These are phyloP conservation scores for Heliocidaris tuberculata DNA, from an alignment of 35 echinoderm and acorn worm genomes.

Conservation along the genomic window DNA sequence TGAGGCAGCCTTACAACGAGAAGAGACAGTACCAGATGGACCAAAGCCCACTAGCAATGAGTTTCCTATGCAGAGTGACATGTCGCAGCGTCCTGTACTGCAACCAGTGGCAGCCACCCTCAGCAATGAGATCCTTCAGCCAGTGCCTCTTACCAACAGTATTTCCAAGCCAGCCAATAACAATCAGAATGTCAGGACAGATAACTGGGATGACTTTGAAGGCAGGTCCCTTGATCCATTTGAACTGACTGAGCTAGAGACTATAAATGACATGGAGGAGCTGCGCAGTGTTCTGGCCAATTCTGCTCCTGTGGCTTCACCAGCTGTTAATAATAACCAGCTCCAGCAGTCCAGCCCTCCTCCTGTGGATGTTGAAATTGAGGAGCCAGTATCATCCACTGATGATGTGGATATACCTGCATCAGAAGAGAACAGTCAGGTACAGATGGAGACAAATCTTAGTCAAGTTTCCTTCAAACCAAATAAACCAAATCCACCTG, in stretches of 20 bases:
- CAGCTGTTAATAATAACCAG: background rate
- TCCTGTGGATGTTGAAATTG: background rate
- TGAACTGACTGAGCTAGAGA: slow-evolving; percentile 91
- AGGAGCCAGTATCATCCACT: background rate
- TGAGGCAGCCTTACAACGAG: slow-evolving; percentile 46
- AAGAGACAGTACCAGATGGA: slow-evolving; percentile 34
- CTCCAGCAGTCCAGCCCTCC: slow-evolving; percentile 12
- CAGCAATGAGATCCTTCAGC: slow-evolving; percentile 45
- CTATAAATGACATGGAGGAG: slow-evolving; percentile 93
- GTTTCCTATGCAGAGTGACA: slow-evolving; percentile 8
- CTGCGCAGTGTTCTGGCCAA: slow-evolving; percentile 73
- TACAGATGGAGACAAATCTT: background rate
- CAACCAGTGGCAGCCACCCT: slow-evolving; percentile 43
- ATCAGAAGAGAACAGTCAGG: slow-evolving; percentile 15
- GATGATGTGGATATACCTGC: background rate
- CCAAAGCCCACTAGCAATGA: background rate
- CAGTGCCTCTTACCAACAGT: slow-evolving; percentile 40
- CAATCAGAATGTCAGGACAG: slow-evolving; percentile 7
- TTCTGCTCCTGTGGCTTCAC: slow-evolving; percentile 27
- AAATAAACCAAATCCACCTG: background rate
- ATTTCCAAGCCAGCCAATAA: slow-evolving; percentile 29
- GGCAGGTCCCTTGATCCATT: slow-evolving; percentile 77
- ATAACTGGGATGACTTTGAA: slow-evolving; percentile 83
- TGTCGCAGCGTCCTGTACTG: background rate
- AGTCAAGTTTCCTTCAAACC: slow-evolving; percentile 21